Percentiles rank a stretch among this genome's conserved stretches.
Evolutionary conservation across 35 echinoderm and acorn worm species (phyloP).

Genomic region (Hemicentrotus pulcherrimus): DNA sequence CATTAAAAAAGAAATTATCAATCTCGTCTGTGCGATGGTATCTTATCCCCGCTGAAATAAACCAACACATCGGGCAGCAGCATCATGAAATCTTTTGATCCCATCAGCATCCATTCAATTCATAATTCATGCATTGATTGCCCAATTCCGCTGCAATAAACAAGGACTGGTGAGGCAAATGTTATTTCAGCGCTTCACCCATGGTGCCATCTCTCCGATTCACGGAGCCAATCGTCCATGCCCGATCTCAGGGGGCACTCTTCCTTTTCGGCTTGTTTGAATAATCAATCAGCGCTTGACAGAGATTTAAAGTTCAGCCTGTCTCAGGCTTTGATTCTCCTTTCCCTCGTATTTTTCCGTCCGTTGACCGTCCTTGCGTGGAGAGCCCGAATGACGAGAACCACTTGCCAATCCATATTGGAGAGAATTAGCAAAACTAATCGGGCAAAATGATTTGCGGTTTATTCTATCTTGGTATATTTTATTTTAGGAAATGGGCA

Average conservation of each 20-base stretch:
- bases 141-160: conserved; percentile 16
- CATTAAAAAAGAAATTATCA: background rate
- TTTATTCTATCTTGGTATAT: too few relatives aligned
- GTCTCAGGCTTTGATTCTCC: background rate
- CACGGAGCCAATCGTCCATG: conserved; percentile 21
- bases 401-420: background rate
- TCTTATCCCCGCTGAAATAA: background rate
- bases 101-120: conserved; percentile 17
- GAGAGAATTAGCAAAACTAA: background rate
- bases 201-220: conserved; percentile 11
- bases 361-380: background rate
- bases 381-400: background rate
- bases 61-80: background rate
- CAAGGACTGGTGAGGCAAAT: background rate
- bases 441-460: background rate
- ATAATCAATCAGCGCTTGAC: conserved; percentile 27
- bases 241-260: background rate
- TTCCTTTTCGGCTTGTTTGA: conserved; percentile 19
- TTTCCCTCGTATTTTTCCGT: background rate
- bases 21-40: background rate
- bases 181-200: conserved; percentile 12
- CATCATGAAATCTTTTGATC: background rate
- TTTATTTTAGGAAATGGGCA: too few relatives aligned
- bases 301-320: conserved; percentile 29
- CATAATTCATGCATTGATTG: conserved; percentile 13